These are phyloP conservation scores for Gyps fulvus DNA, from an alignment of 2,113 vertebrate genomes.

Conservation along the genomic window DNA sequence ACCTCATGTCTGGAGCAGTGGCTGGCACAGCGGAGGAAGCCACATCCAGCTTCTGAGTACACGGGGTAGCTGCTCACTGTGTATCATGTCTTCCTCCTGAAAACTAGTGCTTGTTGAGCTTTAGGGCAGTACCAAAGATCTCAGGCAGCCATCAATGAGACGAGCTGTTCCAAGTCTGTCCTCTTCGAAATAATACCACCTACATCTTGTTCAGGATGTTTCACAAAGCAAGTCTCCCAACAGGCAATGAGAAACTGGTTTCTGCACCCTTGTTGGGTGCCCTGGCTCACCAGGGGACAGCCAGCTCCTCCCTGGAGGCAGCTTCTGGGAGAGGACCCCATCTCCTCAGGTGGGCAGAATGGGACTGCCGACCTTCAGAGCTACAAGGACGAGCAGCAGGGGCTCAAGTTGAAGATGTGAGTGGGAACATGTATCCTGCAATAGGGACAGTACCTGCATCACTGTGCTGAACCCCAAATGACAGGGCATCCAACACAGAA, in stretches of 20 bases:
- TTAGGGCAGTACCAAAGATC: not conserved
- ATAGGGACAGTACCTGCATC: too few relatives aligned
- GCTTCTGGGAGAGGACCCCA: not conserved
- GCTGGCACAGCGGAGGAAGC: not conserved
- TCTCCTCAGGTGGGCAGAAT: rapidly evolving
- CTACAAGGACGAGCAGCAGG: rapidly evolving
- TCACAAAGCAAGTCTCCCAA: not conserved
- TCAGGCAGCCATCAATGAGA: not conserved
- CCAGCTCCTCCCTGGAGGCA: not conserved
- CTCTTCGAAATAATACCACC: not conserved
- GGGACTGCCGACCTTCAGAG: not conserved
- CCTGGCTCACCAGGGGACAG: too few relatives aligned
- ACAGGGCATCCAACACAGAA: too few relatives aligned
- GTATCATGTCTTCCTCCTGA: rapidly evolving
- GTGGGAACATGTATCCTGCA: rapidly evolving
- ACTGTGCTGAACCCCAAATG: not conserved
- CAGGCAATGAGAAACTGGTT: not conserved
- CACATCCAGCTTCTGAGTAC: not conserved
- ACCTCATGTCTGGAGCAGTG: not conserved
- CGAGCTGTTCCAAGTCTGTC: not conserved
- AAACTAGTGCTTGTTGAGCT: not conserved
- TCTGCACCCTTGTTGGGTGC: rapidly evolving
- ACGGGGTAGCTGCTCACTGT: rapidly evolving
- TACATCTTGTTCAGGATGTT: not conserved
- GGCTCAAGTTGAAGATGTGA: not conserved